Evolutionary conservation across 2,888 invertebrate genomes (phyloP).

Genomic region (Leuctra nigra): DNA sequence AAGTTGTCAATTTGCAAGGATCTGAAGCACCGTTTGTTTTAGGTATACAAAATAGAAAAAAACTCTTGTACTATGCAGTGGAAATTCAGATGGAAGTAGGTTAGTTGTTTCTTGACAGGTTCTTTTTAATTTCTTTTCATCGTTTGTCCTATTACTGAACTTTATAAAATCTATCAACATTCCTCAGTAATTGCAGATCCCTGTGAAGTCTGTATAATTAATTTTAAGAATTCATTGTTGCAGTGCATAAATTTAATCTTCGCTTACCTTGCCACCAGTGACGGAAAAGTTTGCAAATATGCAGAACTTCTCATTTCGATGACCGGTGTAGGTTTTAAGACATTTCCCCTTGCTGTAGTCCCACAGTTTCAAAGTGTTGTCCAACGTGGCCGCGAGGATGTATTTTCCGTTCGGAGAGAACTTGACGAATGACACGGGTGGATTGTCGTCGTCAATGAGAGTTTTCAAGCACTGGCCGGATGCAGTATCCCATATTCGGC

Average conservation of each 20-base stretch:
- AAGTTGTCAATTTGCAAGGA: too few species aligned
- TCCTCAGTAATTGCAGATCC: too few species aligned
- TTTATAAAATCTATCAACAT: too few species aligned
- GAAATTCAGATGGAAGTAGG: too few species aligned
- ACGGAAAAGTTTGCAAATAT: constrained; percentile 99
- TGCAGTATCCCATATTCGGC: constrained; percentile 99
- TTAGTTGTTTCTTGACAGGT: too few species aligned
- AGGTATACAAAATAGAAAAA: too few species aligned
- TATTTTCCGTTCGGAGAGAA: constrained; percentile 99
- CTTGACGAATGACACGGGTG: constrained; percentile 98
- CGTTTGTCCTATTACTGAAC: too few species aligned
- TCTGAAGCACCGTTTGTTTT: too few species aligned
- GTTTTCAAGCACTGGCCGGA: constrained; percentile 99
- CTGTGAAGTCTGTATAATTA: too few species aligned
- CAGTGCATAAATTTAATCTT: constrained; percentile 9
- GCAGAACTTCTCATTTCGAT: constrained; percentile 98
- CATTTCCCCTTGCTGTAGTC: constrained; percentile 99
- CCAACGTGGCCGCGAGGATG: constrained; percentile 94
- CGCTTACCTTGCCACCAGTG: constrained; percentile 91
- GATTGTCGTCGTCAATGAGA: constrained; percentile 98
- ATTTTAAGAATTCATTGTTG: not conserved
- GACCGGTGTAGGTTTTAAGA: constrained; percentile 95
- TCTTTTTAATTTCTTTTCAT: too few species aligned
- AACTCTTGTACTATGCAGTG: too few species aligned
- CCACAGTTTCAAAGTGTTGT: constrained; percentile 98